These are phyloP conservation scores for Paelopatides confundens DNA, from an alignment of 53 echinoderm and acorn worm genomes.

Conservation along the genomic window DNA sequence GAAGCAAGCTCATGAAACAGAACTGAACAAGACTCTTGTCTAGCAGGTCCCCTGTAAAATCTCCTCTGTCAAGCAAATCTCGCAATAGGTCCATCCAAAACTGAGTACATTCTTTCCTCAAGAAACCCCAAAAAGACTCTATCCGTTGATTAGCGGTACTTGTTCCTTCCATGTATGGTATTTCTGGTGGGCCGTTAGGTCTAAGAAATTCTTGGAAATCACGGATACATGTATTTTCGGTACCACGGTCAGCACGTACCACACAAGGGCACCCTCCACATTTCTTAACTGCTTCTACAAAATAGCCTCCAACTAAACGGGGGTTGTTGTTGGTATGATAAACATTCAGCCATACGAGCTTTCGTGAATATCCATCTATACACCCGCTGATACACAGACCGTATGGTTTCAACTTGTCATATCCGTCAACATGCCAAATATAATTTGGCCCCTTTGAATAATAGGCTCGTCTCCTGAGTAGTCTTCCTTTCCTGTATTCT, in stretches of 20 bases:
- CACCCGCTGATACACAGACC: constrained; percentile 71
- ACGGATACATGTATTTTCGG: constrained; percentile 59
- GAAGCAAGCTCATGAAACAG: constrained; percentile 61
- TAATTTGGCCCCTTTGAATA: neutral
- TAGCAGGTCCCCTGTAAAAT: constrained; percentile 59
- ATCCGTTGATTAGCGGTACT: constrained; percentile 62
- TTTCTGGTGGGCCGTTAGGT: neutral
- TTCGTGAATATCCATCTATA: constrained; percentile 75
- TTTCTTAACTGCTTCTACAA: neutral
- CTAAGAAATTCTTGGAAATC: constrained; percentile 49
- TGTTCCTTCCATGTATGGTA: constrained; percentile 40
- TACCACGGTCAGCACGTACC: constrained; percentile 64
- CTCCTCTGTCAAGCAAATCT: constrained; percentile 39
- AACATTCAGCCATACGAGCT: constrained; percentile 71
- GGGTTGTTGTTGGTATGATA: constrained; percentile 70
- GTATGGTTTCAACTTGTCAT: constrained; percentile 77
- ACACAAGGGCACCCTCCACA: constrained; percentile 39
- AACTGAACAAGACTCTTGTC: constrained; percentile 61
- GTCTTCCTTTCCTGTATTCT: neutral
- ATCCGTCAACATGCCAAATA: constrained; percentile 8
- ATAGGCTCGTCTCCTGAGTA: neutral
- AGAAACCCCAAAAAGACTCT: constrained; percentile 46
- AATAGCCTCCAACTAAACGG: constrained; percentile 57
- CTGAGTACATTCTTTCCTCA: constrained; percentile 40
- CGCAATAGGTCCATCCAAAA: constrained; percentile 62